These are phyloP conservation scores for Isichthys henryi DNA, from an alignment of 2,113 vertebrate genomes.

Conservation along the genomic window DNA sequence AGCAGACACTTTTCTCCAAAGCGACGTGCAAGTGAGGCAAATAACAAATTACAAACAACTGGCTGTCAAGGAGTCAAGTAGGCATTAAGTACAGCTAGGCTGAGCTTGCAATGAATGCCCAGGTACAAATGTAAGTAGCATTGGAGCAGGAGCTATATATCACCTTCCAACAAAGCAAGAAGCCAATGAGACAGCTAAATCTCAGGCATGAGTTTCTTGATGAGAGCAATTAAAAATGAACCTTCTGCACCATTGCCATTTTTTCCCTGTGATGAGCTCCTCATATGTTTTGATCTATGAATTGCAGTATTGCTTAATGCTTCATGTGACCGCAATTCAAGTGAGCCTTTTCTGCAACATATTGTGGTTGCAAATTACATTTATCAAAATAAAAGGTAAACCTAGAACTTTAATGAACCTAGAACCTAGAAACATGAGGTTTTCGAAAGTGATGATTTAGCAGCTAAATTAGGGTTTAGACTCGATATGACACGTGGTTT, in stretches of 20 bases:
- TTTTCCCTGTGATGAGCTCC: background rate
- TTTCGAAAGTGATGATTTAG: background rate
- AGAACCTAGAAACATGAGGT: background rate
- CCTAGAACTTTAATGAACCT: background rate
- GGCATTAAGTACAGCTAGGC: background rate
- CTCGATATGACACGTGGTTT: background rate
- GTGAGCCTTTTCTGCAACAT: background rate
- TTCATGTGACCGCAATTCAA: background rate
- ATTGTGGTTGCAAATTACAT: background rate
- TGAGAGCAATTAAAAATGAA: background rate
- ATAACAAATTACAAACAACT: background rate
- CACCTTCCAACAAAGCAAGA: background rate
- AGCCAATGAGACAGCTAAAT: background rate
- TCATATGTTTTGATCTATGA: background rate
- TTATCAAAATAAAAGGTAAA: background rate
- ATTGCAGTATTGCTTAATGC: background rate
- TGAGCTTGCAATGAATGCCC: background rate
- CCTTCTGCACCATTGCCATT: background rate
- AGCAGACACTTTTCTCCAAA: background rate
- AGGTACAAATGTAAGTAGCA: background rate
- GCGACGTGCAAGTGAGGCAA: background rate
- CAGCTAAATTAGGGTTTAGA: background rate
- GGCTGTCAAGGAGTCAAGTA: background rate
- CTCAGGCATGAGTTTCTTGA: background rate
- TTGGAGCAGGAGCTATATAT: background rate